Conservation (phyloP, 2,888 invertebrate species). For the Hydropsyche betteni region DNA sequence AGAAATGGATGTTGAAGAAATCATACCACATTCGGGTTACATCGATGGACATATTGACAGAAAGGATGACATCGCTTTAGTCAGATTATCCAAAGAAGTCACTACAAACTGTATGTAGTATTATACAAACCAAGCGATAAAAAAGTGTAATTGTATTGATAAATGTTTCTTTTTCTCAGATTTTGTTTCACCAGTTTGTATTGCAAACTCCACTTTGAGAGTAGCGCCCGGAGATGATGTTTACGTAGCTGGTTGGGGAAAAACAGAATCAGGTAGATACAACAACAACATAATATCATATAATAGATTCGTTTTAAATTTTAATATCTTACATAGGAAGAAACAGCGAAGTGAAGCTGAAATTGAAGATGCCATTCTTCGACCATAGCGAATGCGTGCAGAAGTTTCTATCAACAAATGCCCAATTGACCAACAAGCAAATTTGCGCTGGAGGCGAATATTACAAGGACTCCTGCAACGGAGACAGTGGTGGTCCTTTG, state of each 20-base stretch:
- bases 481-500: slow-evolving; percentile 81
- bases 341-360: slow-evolving; percentile 70
- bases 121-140: not conserved
- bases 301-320: slow-evolving; percentile 41
- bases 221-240: slow-evolving; percentile 62
- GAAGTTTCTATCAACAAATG: slow-evolving; percentile 63
- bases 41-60: slow-evolving; percentile 63
- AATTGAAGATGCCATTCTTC: slow-evolving; percentile 69
- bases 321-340: slow-evolving; percentile 55
- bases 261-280: slow-evolving; percentile 63
- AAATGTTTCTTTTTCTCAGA: slow-evolving; percentile 55
- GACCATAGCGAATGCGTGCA: slow-evolving; percentile 64
- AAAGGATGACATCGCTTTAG: slow-evolving; percentile 68
- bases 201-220: slow-evolving; percentile 59
- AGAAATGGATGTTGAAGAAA: slow-evolving; percentile 70
- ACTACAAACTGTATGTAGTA: slow-evolving; percentile 60
- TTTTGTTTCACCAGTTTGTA: slow-evolving; percentile 70
- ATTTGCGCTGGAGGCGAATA: slow-evolving; percentile 77
- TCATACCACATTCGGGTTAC: slow-evolving; percentile 72
- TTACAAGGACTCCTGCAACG: slow-evolving; percentile 76
- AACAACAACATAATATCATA: not conserved
- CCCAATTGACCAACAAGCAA: slow-evolving; percentile 66
- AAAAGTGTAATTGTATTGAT: not conserved
- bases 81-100: slow-evolving; percentile 61
- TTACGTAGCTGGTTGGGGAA: slow-evolving; percentile 71